Base-by-base conservation (phyloP, 2,888 invertebrate genomes). In the Unio pictorum region DNA sequence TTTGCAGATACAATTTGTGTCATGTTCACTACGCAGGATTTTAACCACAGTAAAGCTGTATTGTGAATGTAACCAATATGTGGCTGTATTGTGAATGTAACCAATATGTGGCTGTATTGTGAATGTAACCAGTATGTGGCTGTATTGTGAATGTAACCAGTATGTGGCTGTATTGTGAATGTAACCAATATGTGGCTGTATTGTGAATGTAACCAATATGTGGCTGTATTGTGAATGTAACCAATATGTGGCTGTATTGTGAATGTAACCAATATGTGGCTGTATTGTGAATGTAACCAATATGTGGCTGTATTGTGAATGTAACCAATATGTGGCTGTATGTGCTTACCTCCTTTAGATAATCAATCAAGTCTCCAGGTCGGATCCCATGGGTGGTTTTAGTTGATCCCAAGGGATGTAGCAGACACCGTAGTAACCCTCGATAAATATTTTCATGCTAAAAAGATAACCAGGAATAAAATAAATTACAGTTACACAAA, bases 391-490 rank as follows among this genome's bases (percentile, higher is more conserved):
- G 67, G 7, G 76, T 81, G 23, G 68, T 69, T 58, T 84, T 85
- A 8, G 86, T 79, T 8, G 81, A 74, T 4, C 86, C 87, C 23
- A 86, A 72, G 1, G 86, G 86, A 66, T 85, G 84, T 1, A 86
- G 74, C 55, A 87, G 66, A 62, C 82, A 77, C 55, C 82, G 78
- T 34, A 87, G 65, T 26, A 87, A 69, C 7, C 82, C 81, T 55
- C 85, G 68, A 73, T 86, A 87, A 7, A 84, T 76, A 66, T 84
- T 80, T 64, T 86, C 86, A 77, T 86, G 82, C 87, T 87, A 80
- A 64, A 82, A 81, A 28, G 59, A 54, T 15, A 45, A 45, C 45
- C 45, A 45, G 45, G 45, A 45, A 15, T 45, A 45, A 45, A 45
- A 15, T 45, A 45, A 45, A 45, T 45, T 15, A 45, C 15, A 45